These are phyloP conservation scores for Leuciscus idus DNA, from an alignment of 2,113 vertebrate genomes.

Conservation along the genomic window DNA sequence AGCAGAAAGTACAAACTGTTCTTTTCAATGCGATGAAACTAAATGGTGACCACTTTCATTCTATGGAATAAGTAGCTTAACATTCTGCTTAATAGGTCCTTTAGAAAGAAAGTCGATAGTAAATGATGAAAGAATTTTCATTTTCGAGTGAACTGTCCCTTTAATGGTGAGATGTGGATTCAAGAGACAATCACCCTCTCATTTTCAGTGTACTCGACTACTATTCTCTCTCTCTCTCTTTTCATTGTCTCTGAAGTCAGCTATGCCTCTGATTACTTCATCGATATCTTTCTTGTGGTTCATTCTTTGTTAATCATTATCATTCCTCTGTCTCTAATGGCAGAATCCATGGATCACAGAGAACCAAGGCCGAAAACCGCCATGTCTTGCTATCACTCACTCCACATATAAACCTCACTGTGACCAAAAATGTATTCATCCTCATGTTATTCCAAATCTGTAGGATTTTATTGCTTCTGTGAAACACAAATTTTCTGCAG, in stretches of 20 bases:
- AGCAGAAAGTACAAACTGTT: neutral
- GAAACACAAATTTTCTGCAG: neutral
- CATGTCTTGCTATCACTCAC: neutral
- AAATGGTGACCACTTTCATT: neutral
- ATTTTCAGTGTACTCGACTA: neutral
- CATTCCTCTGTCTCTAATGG: neutral
- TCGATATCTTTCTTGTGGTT: neutral
- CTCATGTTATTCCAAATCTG: neutral
- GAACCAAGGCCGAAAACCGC: neutral
- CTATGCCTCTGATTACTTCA: neutral
- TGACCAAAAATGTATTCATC: neutral
- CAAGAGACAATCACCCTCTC: slow-evolving; percentile 8
- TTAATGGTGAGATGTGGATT: neutral
- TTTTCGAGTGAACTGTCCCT: neutral
- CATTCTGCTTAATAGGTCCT: neutral
- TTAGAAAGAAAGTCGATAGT: neutral
- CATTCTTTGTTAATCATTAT: slow-evolving; percentile 28
- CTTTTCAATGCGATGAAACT: neutral
- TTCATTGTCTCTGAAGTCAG: slow-evolving; percentile 8
- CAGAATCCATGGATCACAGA: slow-evolving; percentile 22
- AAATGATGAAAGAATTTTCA: neutral
- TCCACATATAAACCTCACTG: neutral
- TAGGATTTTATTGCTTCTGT: neutral
- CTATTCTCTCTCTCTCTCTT: neutral
- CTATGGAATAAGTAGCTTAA: neutral